Evolutionary conservation across 2,113 vertebrate species (phyloP).

Genomic region (Redunca redunca): DNA sequence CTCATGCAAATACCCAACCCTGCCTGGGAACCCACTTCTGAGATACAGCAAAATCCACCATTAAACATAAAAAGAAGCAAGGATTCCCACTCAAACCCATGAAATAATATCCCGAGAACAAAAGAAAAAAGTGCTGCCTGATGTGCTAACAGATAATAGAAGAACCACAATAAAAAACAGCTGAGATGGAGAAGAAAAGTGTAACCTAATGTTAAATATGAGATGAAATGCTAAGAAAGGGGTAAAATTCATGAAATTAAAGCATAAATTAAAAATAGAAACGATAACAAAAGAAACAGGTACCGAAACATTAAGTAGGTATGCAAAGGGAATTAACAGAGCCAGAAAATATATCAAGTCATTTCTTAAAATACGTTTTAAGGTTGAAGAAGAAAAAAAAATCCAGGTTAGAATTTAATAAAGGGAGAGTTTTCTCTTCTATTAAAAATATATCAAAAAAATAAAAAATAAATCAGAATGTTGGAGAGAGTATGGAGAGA

Average conservation of each 20-base stretch:
- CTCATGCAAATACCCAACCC: neutral
- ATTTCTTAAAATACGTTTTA: neutral
- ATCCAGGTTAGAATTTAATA: neutral
- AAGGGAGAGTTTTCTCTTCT: neutral
- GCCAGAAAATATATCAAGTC: neutral
- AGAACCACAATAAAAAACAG: neutral
- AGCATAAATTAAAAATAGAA: neutral
- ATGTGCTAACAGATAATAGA: neutral
- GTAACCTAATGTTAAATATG: neutral
- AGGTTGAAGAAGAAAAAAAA: neutral
- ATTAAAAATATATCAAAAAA: neutral
- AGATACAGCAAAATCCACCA: neutral
- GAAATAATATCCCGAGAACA: neutral
- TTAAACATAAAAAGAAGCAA: neutral
- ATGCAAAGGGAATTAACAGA: neutral
- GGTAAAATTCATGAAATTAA: neutral
- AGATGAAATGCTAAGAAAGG: neutral
- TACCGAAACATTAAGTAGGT: neutral
- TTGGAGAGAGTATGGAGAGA: neutral
- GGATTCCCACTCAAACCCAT: neutral
- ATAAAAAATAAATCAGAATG: neutral
- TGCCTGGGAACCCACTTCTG: neutral
- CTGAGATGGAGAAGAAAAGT: neutral
- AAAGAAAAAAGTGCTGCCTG: neutral
- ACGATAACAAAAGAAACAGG: neutral